phyloP scores from a whole-genome alignment of 2,113 vertebrate genomes.

The Crotalus tigris region DNA sequence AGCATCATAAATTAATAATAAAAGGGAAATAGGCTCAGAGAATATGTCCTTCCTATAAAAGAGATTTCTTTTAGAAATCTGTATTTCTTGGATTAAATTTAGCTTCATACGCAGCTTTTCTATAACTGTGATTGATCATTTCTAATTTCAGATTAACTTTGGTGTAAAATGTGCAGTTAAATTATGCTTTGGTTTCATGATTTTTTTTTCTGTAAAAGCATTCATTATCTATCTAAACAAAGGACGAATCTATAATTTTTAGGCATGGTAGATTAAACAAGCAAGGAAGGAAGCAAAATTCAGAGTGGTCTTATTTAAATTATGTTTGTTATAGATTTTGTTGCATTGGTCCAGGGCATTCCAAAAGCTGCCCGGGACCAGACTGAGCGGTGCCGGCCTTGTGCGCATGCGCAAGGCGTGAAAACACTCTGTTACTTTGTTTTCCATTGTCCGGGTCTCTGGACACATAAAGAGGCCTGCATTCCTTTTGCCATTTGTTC shows the following conservation, averaged over 20 bases:
- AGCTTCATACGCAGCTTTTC: not conserved
- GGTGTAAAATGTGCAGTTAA: not conserved
- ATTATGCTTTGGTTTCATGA: not conserved
- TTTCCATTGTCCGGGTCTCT: too few relatives aligned
- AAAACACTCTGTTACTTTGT: too few relatives aligned
- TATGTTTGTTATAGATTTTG: not conserved
- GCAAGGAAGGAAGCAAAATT: not conserved
- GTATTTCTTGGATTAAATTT: not conserved
- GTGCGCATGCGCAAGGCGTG: too few relatives aligned
- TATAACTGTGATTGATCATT: accelerated
- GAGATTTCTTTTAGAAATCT: not conserved
- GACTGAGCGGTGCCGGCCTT: too few relatives aligned
- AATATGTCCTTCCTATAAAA: not conserved
- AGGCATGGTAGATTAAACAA: not conserved
- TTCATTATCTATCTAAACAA: not conserved
- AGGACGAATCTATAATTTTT: not conserved
- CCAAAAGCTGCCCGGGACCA: too few relatives aligned
- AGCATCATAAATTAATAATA: not conserved
- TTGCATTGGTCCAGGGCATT: too few relatives aligned
- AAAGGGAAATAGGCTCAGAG: not conserved
- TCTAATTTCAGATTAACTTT: not conserved
- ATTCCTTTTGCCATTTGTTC: too few relatives aligned
- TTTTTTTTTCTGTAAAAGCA: not conserved
- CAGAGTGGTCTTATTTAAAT: not conserved
- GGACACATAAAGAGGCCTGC: too few relatives aligned